A percentile compares a stretch with the other conserved stretches of the same genome.
Conservation (phyloP, 2,113 vertebrate species). For the Brachypteracias leptosomus region DNA sequence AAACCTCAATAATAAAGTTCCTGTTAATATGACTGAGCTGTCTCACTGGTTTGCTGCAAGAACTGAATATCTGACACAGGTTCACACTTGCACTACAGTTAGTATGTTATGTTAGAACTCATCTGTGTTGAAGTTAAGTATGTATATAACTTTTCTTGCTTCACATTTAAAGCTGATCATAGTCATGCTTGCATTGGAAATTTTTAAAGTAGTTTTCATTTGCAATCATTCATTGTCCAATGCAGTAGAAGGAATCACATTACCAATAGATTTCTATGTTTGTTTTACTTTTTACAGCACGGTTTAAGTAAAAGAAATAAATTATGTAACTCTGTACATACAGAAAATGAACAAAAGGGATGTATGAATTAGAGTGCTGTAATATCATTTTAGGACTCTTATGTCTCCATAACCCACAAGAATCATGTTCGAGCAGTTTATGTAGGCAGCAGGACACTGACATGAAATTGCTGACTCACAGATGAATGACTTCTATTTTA, state of each 20-base stretch:
- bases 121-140: not conserved
- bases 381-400: not conserved
- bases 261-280: not conserved
- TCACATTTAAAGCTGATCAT: not conserved
- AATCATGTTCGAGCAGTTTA: not conserved
- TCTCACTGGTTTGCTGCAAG: not conserved
- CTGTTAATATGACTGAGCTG: not conserved
- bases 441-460: not conserved
- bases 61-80: not conserved
- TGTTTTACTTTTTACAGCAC: not conserved
- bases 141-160: not conserved
- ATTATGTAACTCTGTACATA: not conserved
- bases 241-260: not conserved
- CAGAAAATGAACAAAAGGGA: not conserved
- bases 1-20: not conserved
- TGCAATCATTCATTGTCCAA: not conserved
- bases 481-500: not conserved
- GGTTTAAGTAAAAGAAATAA: not conserved
- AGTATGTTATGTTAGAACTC: not conserved
- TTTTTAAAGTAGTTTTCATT: not conserved
- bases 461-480: not conserved
- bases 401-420: not conserved
- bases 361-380: not conserved
- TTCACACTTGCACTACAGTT: not conserved
- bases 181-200: not conserved